These are phyloP conservation scores for Ctenoplectra terminalis DNA, from an alignment of 1,140 invertebrate species.

Conservation along the genomic window DNA sequence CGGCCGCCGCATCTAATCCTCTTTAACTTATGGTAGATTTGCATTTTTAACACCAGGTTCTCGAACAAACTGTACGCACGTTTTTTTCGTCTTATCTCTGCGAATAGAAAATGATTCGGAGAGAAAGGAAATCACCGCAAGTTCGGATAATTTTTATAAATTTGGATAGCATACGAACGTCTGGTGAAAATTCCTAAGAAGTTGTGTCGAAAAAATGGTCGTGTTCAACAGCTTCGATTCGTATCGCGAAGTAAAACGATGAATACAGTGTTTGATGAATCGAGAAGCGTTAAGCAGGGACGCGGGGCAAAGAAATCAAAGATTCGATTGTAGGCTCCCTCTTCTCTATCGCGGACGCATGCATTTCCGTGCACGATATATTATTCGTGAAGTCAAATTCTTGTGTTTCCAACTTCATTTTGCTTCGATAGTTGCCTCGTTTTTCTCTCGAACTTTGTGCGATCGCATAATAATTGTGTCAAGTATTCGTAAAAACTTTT, in stretches of 20 bases:
- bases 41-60: constrained; percentile 41
- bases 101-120: too few relatives aligned
- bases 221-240: background rate
- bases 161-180: background rate
- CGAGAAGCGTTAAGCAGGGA: constrained; percentile 31
- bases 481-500: too few relatives aligned
- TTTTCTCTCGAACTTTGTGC: background rate
- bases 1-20: constrained; percentile 51
- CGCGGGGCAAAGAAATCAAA: constrained; percentile 57
- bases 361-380: constrained; percentile 33
- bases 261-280: constrained; percentile 48
- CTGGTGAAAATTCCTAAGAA: background rate
- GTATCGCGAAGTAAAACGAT: constrained; percentile 15
- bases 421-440: background rate
- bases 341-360: constrained; percentile 19
- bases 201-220: background rate
- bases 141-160: background rate
- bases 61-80: background rate
- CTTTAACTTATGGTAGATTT: constrained; percentile 57
- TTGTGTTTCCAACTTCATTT: background rate
- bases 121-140: background rate
- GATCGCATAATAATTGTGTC: too few relatives aligned
- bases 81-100: background rate
- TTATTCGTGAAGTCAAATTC: constrained; percentile 5
- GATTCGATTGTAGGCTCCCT: constrained; percentile 61